Base-by-base conservation (phyloP, 2,888 invertebrate species). In the Ennomos erosarius region DNA sequence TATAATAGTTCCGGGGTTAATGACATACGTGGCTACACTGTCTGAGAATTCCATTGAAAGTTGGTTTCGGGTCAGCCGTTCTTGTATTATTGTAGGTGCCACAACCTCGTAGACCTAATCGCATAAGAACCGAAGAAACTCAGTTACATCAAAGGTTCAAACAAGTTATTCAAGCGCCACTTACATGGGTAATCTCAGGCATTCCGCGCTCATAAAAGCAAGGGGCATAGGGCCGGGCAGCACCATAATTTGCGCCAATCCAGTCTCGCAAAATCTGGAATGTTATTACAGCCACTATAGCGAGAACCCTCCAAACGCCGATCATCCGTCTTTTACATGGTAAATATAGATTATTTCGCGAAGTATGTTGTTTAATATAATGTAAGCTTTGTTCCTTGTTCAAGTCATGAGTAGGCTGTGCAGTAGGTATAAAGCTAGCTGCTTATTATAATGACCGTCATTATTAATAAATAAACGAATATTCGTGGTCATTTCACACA, bases 201-300 rank as follows among this genome's bases (percentile, higher is more conserved):
- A 58, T 60, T 59, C 55, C 57, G 60, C 60, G 49, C 55, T 58
- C 62, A 65, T 47, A 47, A 60, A 62, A 62, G 49, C 60, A 50
- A 51, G 57, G 57, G 65, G 59, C 59, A 56, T 53, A 59, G 54
- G 60, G 60, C 57, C 55, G 53, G 49, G 48, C 54, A 65, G 46
- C 34, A 12, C 40, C 48, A 62, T 65, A 60, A 62, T 60, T 62
- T 60, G 58, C 9, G 43, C 59, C 62, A 57, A 65, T 55, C 58
- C 59, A 54, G 51, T 26, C 59, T 61, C 63, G 58, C 54, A 65
- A 63, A 60, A 65, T 65, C 62, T 65, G 62, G 62, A 63, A 61
- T 61, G 58, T 63, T 60, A 63, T 63, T 63, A 63, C 62, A 55
- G 43, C 35, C 40, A 43, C 37, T 36, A 51, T 12, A 16, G 55